Evolutionary conservation across 1,140 invertebrate species (phyloP), one percentile per base, ranked within the genome.

Genomic region (Agrilus planipennis): DNA sequence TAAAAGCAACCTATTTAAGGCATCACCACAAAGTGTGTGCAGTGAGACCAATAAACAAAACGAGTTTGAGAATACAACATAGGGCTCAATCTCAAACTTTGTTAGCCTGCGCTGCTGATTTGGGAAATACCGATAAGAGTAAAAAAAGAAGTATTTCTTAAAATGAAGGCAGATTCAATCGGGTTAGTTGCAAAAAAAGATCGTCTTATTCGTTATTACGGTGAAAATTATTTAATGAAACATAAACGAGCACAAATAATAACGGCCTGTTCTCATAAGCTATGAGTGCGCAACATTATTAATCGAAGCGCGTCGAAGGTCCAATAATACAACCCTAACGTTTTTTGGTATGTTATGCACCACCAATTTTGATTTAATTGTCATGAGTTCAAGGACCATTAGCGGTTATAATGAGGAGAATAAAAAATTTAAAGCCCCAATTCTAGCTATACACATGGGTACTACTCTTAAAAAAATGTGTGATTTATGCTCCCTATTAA

Each of bases 181-280:
- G 41, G 42, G 15, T 31, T 41, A 20, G 39, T 34, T 14, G 40
- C 37, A 11, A 51, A 45, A 37, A 45, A n/a, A 30, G 48, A 50
- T 35, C n/a, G 23, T 18, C 30, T 50, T 14, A 44, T 47, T 21
- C 37, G 17, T 34, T 14, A 32, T 19, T 50, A 44, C 35, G 48
- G 41, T 4, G 45, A 50, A 35, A 23, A 41, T 15, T 49, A 51
- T 39, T 25, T 51, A 18, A 49, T 49, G 32, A 49, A 51, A 39
- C 47, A 51, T 34, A 49, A 51, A 30, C 48, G 32, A n/a, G 32
- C 15, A 14, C 32, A 34, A 18, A 17, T 34, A 18, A 9, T 14
- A 12, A 34, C 32, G 4, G 32, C 38, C 20, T 51, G 49, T 39
- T 47, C 41, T 10, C 50, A 50, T 27, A 44, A 45, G 42, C 47